Evolutionary conservation across 53 echinoderm and acorn worm species (phyloP), one percentile per base, ranked within the genome.

Genomic region (Crossaster papposus): DNA sequence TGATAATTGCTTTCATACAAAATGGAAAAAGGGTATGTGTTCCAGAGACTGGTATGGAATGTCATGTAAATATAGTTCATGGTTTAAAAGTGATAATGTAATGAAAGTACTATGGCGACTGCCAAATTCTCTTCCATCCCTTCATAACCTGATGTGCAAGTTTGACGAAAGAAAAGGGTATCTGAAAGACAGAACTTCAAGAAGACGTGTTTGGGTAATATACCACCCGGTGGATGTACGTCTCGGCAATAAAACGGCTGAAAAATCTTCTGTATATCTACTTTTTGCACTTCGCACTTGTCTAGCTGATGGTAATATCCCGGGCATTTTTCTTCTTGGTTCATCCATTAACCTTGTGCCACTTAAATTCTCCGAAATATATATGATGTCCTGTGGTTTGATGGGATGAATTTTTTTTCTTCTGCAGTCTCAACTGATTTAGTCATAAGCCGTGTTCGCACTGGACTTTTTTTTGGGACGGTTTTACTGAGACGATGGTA

Each of bases 1-100:
- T 93, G 14, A 12, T 73, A 79, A 75, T 95, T 91, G 30, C 89
- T 91, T 32, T 88, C 95, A 95, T 93, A 93, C 29, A 95, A 93
- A 23, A 95, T 91, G 24, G 88, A 51, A n/a, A 93, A 28, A 3
- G 93, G 93, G 29, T 2, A 81, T 64, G 37, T 95, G 91, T 51
- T 93, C 78, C 31, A 92, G 91, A 30, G 50, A 83, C 33, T 95
- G 93, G 36, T 51, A 79, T 26, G 79, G 44, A 44, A 79, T 50
- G 44, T 79, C 72, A 54, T 82, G 37, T 72, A 84, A 84, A 71
- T 5, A 44, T 22, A 84, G 84, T 51, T 89, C 89, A 81, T 89
- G 80, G 81, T 89, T 89, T 20, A 80, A 70, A 51, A 72, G 50
- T 30, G 51, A 74, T 71, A 86, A 51, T 15, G 86, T 75, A 51